These are phyloP conservation scores for Leptodirus hochenwartii DNA, from an alignment of 2,888 invertebrate species.

Conservation along the genomic window DNA sequence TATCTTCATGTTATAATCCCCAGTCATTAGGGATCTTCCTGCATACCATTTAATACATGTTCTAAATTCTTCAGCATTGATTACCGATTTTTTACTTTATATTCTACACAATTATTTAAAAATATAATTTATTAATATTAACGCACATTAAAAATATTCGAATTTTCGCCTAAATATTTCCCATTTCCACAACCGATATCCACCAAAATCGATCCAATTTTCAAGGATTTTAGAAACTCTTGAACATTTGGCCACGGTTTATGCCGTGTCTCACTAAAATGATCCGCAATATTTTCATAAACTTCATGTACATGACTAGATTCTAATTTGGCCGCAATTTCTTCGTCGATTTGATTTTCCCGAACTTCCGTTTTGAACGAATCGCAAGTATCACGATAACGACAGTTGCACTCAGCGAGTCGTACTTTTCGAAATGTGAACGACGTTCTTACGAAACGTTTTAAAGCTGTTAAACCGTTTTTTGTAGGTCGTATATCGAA, in stretches of 20 bases:
- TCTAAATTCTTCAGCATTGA: no score
- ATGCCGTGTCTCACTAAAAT: constrained; percentile 89
- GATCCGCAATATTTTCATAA: constrained; percentile 84
- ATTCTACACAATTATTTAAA: constrained; percentile 9
- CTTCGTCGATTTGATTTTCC: constrained; percentile 20
- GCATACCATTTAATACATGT: no score
- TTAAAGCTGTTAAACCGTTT: constrained; percentile 34
- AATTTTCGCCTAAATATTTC: constrained; percentile 65
- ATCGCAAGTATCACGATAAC: constrained; percentile 49
- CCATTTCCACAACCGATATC: constrained; percentile 98
- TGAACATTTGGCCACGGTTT: constrained; percentile 86
- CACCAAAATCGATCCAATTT: constrained; percentile 50
- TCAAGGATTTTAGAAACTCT: constrained; percentile 52
- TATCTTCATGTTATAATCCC: no score
- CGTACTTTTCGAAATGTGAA: constrained; percentile 65
- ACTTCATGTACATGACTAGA: constrained; percentile 65
- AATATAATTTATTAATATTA: constrained; percentile 8
- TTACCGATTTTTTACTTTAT: no score
- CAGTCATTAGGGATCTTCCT: no score
- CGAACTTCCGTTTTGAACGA: constrained; percentile 19
- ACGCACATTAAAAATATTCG: constrained; percentile 40
- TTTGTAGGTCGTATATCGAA: constrained; percentile 49
- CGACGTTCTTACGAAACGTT: constrained; percentile 49
- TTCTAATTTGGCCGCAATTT: constrained; percentile 48
- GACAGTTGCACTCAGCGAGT: constrained; percentile 40